These are phyloP conservation scores for Allolobophora icterica DNA, from an alignment of 2,888 invertebrate species.

Conservation along the genomic window DNA sequence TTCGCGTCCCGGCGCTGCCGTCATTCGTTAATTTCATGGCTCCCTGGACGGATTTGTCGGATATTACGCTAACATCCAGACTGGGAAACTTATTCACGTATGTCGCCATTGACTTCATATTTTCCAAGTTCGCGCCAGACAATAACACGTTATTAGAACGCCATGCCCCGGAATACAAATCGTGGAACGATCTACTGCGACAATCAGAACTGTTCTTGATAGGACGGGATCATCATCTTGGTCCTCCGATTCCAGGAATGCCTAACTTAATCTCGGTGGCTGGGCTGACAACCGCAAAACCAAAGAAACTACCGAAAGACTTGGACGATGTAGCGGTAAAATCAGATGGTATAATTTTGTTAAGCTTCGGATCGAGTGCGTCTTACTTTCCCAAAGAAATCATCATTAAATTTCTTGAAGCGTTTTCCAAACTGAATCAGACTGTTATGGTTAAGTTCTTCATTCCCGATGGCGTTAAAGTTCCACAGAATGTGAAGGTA, in stretches of 20 bases:
- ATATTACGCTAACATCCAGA: not conserved
- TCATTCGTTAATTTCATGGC: constrained; percentile 27
- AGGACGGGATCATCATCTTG: not conserved
- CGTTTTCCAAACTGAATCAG: constrained; percentile 31
- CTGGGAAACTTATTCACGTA: not conserved
- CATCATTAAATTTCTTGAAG: constrained; percentile 12
- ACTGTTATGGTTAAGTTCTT: constrained; percentile 26
- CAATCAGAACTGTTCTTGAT: constrained; percentile 31
- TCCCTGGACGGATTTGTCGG: not conserved
- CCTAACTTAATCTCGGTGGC: constrained; percentile 32
- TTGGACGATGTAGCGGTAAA: constrained; percentile 31
- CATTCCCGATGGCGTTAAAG: not conserved
- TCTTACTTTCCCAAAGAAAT: constrained; percentile 28
- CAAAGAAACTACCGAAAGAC: constrained; percentile 44
- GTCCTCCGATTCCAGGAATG: constrained; percentile 3
- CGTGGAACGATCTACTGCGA: constrained; percentile 28
- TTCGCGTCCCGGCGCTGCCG: constrained; percentile 30
- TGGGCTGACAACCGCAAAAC: constrained; percentile 38
- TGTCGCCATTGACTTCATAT: not conserved
- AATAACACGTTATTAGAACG: not conserved
- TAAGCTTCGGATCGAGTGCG: constrained; percentile 33
- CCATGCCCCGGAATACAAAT: not conserved
- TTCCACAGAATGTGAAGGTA: constrained; percentile 39
- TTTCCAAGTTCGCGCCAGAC: not conserved
- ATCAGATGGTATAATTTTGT: constrained; percentile 37